phyloP scores from a whole-genome alignment of 2,888 invertebrate species.

The Griposia aprilina region DNA sequence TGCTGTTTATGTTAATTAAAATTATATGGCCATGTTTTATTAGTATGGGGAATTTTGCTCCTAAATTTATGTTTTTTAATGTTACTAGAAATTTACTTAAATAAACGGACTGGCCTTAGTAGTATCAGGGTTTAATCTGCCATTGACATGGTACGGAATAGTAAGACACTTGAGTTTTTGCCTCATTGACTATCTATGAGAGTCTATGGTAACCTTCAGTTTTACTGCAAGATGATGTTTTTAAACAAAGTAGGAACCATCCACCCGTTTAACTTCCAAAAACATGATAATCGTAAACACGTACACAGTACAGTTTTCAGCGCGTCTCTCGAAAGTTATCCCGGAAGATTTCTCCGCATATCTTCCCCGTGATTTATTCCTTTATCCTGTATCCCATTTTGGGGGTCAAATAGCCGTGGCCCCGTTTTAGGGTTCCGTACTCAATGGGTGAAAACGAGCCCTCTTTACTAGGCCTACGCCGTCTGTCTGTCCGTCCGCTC shows the following conservation, averaged over 20 bases:
- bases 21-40: slow-evolving; percentile 42
- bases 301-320: slow-evolving; percentile 60
- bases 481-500: background rate
- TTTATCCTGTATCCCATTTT: slow-evolving; percentile 66
- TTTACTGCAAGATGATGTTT: background rate
- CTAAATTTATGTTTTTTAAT: background rate
- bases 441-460: background rate
- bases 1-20: slow-evolving; percentile 59
- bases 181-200: background rate
- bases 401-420: slow-evolving; percentile 56
- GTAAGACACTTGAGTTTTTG: background rate
- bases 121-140: no score
- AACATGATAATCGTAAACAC: slow-evolving; percentile 52
- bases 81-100: background rate
- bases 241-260: background rate
- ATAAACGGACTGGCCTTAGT: background rate
- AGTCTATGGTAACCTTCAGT: background rate
- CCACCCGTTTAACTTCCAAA: slow-evolving; percentile 21
- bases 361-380: slow-evolving; percentile 65
- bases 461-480: background rate
- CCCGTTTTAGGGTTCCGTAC: slow-evolving; percentile 21
- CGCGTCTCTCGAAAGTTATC: slow-evolving; percentile 58
- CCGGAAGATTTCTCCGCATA: slow-evolving; percentile 60
- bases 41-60: background rate
- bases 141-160: no score